Conservation (phyloP, 2,888 invertebrate species). For the Drosophila limbata region DNA sequence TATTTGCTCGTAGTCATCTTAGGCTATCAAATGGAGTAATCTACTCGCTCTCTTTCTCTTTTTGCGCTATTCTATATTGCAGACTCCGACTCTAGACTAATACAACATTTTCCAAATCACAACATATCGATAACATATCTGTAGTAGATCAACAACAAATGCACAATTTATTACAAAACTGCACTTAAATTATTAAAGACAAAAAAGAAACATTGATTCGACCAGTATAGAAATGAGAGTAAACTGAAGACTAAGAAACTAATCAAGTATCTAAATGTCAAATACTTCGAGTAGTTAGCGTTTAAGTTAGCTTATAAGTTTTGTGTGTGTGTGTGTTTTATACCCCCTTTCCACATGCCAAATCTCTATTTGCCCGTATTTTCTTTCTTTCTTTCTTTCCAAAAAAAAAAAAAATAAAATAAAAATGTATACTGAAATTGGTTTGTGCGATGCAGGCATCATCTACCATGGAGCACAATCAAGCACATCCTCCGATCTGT, state of each 20-base stretch:
- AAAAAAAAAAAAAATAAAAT: slow-evolving; percentile 18
- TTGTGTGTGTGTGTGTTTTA: slow-evolving; percentile 33
- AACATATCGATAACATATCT: slow-evolving; percentile 84
- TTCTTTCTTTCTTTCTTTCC: slow-evolving; percentile 65
- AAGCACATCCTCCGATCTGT: slow-evolving; percentile 91
- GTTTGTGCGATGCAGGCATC: slow-evolving; percentile 86
- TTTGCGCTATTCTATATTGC: slow-evolving; percentile 73
- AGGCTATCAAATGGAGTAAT: slow-evolving; percentile 55
- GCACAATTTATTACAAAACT: slow-evolving; percentile 26
- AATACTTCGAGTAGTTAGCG: slow-evolving; percentile 20
- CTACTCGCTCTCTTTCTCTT: slow-evolving; percentile 58
- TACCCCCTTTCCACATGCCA: slow-evolving; percentile 47
- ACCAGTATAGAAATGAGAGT: slow-evolving; percentile 38
- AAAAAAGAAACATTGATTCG: slow-evolving; percentile 26
- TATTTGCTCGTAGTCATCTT: slow-evolving; percentile 26
- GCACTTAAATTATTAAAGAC: slow-evolving; percentile 41
- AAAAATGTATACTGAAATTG: slow-evolving; percentile 36
- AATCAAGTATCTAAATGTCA: slow-evolving; percentile 19
- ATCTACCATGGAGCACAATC: slow-evolving; percentile 91
- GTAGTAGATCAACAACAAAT: slow-evolving; percentile 68
- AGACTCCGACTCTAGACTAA: slow-evolving; percentile 84
- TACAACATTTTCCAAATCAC: slow-evolving; percentile 84
- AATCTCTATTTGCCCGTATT: slow-evolving; percentile 73
- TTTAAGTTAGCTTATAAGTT: slow-evolving; percentile 48
- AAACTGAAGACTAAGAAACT: slow-evolving; percentile 41